A percentile compares a stretch with the other conserved stretches of the same genome.
Evolutionary conservation across 2,888 invertebrate genomes (phyloP).

Genomic region (Branchinecta sandiegonensis): DNA sequence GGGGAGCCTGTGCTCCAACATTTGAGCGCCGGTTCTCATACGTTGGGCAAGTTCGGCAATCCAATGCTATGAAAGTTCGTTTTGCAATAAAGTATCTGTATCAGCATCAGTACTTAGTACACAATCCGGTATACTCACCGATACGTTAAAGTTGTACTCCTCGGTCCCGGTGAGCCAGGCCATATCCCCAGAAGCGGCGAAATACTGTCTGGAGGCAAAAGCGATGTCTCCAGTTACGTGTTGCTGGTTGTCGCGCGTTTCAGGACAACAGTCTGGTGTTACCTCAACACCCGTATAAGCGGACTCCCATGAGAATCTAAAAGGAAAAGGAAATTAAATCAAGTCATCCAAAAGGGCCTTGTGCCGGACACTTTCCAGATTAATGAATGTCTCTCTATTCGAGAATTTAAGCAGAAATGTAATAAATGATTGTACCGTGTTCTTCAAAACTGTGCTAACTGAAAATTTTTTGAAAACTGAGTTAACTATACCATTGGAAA

Average conservation of each 20-base stretch:
- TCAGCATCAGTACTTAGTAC: no score
- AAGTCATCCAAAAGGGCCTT: not conserved
- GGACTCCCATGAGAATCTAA: constrained; percentile 29
- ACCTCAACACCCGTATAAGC: constrained; percentile 29
- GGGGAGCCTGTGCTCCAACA: no score
- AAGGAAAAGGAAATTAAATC: not conserved
- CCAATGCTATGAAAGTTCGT: no score
- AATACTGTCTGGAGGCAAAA: constrained; percentile 29
- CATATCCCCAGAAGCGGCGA: constrained; percentile 27
- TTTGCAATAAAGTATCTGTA: no score
- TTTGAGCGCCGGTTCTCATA: no score
- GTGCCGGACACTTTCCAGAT: not conserved
- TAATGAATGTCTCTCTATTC: no score
- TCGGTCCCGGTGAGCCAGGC: constrained; percentile 27
- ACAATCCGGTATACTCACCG: constrained; percentile 17
- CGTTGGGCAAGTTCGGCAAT: no score
- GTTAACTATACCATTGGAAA: no score
- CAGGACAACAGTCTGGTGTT: constrained; percentile 30
- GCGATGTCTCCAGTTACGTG: constrained; percentile 30
- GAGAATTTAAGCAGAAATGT: no score
- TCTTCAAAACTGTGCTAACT: no score
- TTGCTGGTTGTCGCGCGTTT: constrained; percentile 27
- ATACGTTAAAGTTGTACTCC: constrained; percentile 8
- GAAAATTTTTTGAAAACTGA: no score
- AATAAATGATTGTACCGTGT: no score